Evolutionary conservation across 2,888 invertebrate genomes (phyloP), one percentile per base, ranked within the genome.

Genomic region (Drosophila melanosoma): DNA sequence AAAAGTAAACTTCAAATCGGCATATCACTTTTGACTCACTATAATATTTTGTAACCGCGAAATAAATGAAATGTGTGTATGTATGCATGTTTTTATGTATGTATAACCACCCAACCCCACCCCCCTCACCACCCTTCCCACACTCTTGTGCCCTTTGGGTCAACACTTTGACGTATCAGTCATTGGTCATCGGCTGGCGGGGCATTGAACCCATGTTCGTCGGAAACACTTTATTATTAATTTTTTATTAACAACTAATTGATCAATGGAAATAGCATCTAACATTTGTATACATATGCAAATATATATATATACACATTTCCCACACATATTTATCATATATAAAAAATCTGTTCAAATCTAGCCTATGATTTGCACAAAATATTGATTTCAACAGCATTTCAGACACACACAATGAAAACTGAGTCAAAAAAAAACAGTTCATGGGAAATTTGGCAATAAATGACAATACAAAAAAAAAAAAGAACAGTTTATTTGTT

Each of bases 11-110:
- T 54, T 69, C 40, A 61, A 42, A 5, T 29, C 35, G 52, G 53
- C 33, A 36, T 48, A 57, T 58, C 49, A 38, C 15, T 17, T 62
- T 62, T 74, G 74, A 74, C 63, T 74, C 59, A 60, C 35, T 66
- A 32, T 8, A 32, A 26, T 15, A 11, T 33, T 48, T 52, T 45
- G 56, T 56, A 49, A 72, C 61, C 67, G 32, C 72, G 67, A 15
- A n/a, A 17, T 26, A 53, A 67, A 57, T 71, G 35, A 59, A n/a
- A n/a, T 15, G 6, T 20, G 1, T n/a, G 40, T 20, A n/a, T 11
- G 12, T 42, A 38, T 17, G 7, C 1, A 6, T 42, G 42, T 20
- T 1, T 20, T 12, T 20, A 1, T n/a, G 1, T n/a, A 1, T n/a
- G 4, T 20, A 1, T 8, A 12, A 5, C 20, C 26, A 26, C 26